These are phyloP conservation scores for Syrphus vitripennis DNA, from an alignment of 2,888 invertebrate genomes.

Conservation along the genomic window DNA sequence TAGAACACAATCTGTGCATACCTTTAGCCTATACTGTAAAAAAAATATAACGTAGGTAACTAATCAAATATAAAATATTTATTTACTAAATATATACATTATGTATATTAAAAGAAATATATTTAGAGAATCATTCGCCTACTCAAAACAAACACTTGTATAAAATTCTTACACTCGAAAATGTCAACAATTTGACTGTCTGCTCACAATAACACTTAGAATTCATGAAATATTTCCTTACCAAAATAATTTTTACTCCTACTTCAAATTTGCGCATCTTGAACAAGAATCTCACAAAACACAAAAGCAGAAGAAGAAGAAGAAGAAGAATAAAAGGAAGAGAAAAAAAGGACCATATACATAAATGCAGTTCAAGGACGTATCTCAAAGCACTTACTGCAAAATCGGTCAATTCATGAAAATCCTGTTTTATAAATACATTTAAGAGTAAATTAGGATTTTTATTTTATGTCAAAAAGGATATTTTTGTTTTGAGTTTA, in stretches of 20 bases:
- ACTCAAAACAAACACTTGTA: too few species aligned
- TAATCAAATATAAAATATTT: too few species aligned
- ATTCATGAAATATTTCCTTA: not conserved
- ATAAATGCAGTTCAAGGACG: slow-evolving; percentile 43
- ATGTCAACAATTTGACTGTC: too few species aligned
- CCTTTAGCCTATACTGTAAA: too few species aligned
- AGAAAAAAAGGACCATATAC: not conserved
- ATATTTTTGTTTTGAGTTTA: not conserved
- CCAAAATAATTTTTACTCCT: not conserved
- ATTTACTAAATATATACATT: too few species aligned
- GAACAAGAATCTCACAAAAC: not conserved
- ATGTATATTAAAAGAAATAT: too few species aligned
- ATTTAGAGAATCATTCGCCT: too few species aligned
- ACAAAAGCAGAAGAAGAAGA: not conserved
- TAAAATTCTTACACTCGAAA: too few species aligned
- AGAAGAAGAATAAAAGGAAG: not conserved
- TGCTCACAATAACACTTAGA: too few species aligned
- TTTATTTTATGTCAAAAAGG: not conserved
- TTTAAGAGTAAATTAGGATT: slow-evolving; percentile 12
- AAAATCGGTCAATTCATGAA: slow-evolving; percentile 2
- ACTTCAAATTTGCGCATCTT: slow-evolving; percentile 10
- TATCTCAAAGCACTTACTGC: slow-evolving; percentile 24
- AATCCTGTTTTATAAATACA: not conserved
- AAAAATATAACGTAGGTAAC: too few species aligned
- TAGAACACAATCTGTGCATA: too few species aligned